phyloP scores from a whole-genome alignment of 2,888 invertebrate genomes.

The Drosophila demipolita region DNA sequence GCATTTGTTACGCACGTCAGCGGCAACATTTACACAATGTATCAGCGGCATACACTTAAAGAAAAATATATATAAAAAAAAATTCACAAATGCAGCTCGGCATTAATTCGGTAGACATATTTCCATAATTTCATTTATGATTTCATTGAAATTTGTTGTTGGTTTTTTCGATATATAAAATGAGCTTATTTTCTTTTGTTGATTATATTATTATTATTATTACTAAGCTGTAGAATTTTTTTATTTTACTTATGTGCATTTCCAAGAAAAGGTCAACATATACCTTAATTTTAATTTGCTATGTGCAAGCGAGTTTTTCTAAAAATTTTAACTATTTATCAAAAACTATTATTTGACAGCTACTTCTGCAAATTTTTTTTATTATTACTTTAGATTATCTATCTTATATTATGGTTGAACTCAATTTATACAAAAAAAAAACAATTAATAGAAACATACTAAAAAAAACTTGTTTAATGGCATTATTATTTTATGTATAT shows the following conservation, averaged over 20 bases:
- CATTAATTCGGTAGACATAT: neutral
- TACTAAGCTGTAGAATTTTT: neutral
- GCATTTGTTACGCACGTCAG: conserved; percentile 62
- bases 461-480: no score
- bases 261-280: neutral
- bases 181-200: neutral
- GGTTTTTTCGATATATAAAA: neutral
- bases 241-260: neutral
- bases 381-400: neutral
- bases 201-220: neutral
- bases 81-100: neutral
- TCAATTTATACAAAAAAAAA: no score
- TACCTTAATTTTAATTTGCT: neutral
- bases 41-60: conserved; percentile 16
- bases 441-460: no score
- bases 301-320: neutral
- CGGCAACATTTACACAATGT: conserved; percentile 33
- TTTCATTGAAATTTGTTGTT: neutral
- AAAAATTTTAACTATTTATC: neutral
- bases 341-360: neutral
- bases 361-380: neutral
- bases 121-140: neutral
- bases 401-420: no score
- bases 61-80: neutral
- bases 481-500: neutral